phyloP scores from a whole-genome alignment of 2,113 vertebrate species.

The Columbina picui region DNA sequence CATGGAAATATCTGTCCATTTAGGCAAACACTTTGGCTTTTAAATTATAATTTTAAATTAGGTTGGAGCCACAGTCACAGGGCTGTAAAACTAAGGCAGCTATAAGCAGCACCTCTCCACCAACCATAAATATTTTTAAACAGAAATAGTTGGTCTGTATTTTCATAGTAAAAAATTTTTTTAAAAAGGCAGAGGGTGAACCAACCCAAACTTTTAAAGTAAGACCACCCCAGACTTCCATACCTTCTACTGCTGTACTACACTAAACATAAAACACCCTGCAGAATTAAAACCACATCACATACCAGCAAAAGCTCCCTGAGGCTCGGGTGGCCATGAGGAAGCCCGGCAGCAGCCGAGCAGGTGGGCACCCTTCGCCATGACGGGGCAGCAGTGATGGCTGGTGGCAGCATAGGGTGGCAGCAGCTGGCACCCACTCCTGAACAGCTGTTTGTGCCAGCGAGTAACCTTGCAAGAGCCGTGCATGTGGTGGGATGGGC shows the following conservation, averaged over 20 bases:
- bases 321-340: fast-evolving
- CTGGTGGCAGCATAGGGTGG: fast-evolving
- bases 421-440: fast-evolving
- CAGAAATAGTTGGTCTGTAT: not conserved
- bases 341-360: not conserved
- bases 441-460: fast-evolving
- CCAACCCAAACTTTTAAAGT: not conserved
- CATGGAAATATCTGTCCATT: not conserved
- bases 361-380: fast-evolving
- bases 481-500: too few species aligned
- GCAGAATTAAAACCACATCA: not conserved
- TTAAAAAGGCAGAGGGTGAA: fast-evolving
- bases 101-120: not conserved
- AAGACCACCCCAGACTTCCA: not conserved
- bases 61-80: not conserved
- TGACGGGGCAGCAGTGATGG: fast-evolving
- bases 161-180: not conserved
- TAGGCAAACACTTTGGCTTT: fast-evolving
- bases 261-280: fast-evolving
- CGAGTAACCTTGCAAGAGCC: fast-evolving
- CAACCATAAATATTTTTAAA: not conserved
- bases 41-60: not conserved
- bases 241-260: not conserved
- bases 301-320: not conserved
- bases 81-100: not conserved